Conservation (phyloP, 1,140 invertebrate species). For the Drosophila nikananu region DNA sequence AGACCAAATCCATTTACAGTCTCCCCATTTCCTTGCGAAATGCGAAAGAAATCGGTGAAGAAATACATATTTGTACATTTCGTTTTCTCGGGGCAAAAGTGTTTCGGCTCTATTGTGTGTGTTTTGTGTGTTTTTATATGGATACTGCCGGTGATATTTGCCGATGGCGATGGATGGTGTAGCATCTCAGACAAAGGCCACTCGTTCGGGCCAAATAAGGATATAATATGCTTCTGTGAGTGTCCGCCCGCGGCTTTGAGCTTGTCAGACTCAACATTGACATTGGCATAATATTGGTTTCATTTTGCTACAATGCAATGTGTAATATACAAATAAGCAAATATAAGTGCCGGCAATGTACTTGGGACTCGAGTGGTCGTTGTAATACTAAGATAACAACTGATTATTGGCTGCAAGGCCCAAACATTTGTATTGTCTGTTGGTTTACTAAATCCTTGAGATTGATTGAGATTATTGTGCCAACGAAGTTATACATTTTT, state of each 20-base stretch:
- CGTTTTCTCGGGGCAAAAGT: constrained; percentile 29
- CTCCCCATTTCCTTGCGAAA: constrained; percentile 9
- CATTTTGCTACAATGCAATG: constrained; percentile 37
- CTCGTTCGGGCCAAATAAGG: constrained; percentile 30
- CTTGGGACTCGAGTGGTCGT: neutral
- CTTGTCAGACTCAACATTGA: constrained; percentile 42
- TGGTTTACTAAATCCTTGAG: neutral
- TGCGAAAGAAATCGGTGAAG: constrained; percentile 18
- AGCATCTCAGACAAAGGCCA: constrained; percentile 32
- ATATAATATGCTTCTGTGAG: constrained; percentile 41
- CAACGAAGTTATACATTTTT: neutral
- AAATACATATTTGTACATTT: constrained; percentile 24
- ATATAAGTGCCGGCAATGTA: constrained; percentile 8
- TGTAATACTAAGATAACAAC: constrained; percentile 34
- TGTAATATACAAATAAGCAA: constrained; percentile 43
- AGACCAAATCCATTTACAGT: constrained; percentile 43
- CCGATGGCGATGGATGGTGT: constrained; percentile 26
- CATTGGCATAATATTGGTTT: constrained; percentile 52
- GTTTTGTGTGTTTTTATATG: constrained; percentile 37
- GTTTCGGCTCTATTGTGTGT: constrained; percentile 27
- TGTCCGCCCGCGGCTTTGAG: constrained; percentile 27
- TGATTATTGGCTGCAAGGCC: constrained; percentile 9
- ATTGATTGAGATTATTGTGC: neutral
- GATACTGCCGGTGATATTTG: constrained; percentile 34
- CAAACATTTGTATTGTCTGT: constrained; percentile 20